Percentiles rank a stretch among this genome's conserved stretches.
Conservation (phyloP, 1,140 invertebrate species). For the silkworm (Bombyx mori) region DNA sequence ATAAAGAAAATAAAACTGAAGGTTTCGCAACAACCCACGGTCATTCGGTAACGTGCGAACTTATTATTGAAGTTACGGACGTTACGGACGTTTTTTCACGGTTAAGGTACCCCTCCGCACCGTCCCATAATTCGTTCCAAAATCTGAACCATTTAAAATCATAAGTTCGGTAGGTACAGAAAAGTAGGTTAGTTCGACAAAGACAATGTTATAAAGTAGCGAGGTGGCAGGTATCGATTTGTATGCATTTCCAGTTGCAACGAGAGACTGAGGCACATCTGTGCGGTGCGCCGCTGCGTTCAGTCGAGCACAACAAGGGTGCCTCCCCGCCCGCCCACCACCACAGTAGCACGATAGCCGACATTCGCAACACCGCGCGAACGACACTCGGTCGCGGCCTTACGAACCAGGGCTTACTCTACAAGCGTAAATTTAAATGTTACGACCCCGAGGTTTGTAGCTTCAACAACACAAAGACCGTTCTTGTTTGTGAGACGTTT, state of each 20-base stretch:
- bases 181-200: constrained; percentile 62
- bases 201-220: constrained; percentile 51
- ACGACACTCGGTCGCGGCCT: constrained; percentile 49
- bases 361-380: constrained; percentile 62
- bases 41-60: too few species aligned
- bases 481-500: too few species aligned
- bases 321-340: constrained; percentile 18
- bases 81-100: too few species aligned
- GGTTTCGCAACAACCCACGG: too few species aligned
- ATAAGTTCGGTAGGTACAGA: not conserved
- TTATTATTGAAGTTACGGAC: too few species aligned
- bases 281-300: constrained; percentile 44
- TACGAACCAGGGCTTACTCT: constrained; percentile 35
- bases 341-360: constrained; percentile 44
- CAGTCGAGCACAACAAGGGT: constrained; percentile 34
- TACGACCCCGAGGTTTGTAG: too few species aligned
- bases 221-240: constrained; percentile 46
- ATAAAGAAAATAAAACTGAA: too few species aligned
- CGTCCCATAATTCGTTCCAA: too few species aligned
- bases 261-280: constrained; percentile 30
- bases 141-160: too few species aligned
- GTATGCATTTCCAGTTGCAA: constrained; percentile 43
- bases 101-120: too few species aligned
- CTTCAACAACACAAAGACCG: too few species aligned
- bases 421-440: not conserved